Evolutionary conservation across 2,113 vertebrate species (phyloP).

Genomic region (Geococcyx californianus): DNA sequence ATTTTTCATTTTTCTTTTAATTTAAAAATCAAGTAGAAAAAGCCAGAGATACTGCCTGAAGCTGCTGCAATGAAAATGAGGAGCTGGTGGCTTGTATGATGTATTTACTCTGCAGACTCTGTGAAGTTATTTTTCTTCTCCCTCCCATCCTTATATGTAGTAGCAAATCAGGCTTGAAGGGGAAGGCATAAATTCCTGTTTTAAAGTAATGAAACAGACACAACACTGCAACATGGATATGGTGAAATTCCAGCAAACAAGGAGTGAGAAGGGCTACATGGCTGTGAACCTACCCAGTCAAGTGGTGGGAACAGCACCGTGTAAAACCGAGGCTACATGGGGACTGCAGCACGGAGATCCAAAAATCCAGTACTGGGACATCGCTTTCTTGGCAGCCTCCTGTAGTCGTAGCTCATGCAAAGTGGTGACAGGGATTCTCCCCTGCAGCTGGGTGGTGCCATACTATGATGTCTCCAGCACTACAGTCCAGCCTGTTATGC

Average conservation of each 20-base stretch:
- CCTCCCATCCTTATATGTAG: not conserved
- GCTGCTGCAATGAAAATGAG: not conserved
- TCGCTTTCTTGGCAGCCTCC: not conserved
- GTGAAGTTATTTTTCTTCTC: not conserved
- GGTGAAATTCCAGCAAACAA: not conserved
- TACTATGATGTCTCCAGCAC: not conserved
- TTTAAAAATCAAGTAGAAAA: constrained; percentile 19
- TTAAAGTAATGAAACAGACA: not conserved
- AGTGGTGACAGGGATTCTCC: not conserved
- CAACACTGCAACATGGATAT: not conserved
- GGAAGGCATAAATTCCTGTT: not conserved
- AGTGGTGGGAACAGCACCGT: not conserved
- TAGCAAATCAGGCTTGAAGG: not conserved
- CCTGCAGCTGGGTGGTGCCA: not conserved
- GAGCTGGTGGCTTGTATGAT: not conserved
- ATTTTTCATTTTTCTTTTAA: not conserved
- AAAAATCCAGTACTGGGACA: not conserved
- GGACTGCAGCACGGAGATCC: not conserved
- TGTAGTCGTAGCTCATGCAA: not conserved
- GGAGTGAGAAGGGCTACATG: not conserved
- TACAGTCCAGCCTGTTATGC: not conserved
- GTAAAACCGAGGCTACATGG: not conserved
- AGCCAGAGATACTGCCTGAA: not conserved
- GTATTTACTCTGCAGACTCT: not conserved
- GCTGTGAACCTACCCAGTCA: not conserved